Conservation (phyloP, 37 sponge, comb jelly and placozoan genomes). For the Beroe forskalii region DNA sequence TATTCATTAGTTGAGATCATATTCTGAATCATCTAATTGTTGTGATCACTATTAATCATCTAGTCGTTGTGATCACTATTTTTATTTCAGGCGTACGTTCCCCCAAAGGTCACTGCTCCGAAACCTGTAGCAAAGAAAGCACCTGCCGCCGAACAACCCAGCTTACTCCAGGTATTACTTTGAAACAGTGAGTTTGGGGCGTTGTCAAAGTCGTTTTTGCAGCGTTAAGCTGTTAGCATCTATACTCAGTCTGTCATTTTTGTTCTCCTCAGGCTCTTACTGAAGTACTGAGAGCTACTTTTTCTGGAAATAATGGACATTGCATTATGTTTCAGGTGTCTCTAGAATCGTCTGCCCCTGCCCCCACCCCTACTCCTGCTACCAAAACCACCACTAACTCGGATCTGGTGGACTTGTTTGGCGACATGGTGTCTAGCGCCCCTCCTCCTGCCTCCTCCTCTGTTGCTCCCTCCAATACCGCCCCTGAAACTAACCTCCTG, state of each 20-base stretch:
- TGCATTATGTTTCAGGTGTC: slow-evolving; percentile 59
- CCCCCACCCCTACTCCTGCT: background rate
- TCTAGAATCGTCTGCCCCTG: slow-evolving; percentile 16
- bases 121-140: background rate
- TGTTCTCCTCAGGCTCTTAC: too few relatives aligned
- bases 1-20: too few relatives aligned
- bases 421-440: slow-evolving; percentile 57
- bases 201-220: too few relatives aligned
- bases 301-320: too few relatives aligned
- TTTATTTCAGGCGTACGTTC: slow-evolving; percentile 65
- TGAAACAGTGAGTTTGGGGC: too few relatives aligned
- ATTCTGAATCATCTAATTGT: too few relatives aligned
- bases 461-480: background rate
- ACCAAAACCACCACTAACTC: background rate
- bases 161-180: slow-evolving; percentile 47
- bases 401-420: slow-evolving; percentile 52
- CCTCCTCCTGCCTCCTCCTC: background rate
- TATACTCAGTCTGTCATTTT: too few relatives aligned
- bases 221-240: too few relatives aligned
- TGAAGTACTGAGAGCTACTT: too few relatives aligned
- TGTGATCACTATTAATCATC: too few relatives aligned
- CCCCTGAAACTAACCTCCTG: background rate
- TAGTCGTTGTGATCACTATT: too few relatives aligned
- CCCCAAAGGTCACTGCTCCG: background rate
- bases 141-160: background rate